Conservation (phyloP, 2,797 vertebrate species). For the Taeniopygia guttata region DNA sequence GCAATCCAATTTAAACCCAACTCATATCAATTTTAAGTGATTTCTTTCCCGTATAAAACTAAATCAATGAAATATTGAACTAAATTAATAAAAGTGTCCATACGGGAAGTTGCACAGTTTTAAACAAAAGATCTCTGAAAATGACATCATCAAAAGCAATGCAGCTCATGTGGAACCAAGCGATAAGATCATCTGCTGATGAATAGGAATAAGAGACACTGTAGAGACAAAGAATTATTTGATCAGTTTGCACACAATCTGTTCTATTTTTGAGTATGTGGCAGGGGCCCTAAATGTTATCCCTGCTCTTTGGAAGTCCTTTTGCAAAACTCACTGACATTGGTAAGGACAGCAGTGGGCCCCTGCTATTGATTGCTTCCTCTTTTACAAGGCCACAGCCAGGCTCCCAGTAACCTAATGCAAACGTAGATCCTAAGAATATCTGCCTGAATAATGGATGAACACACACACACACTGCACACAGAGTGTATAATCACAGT, state of each 20-base stretch:
- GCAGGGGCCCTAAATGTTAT: neutral
- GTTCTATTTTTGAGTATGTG: neutral
- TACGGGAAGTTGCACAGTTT: neutral
- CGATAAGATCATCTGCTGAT: neutral
- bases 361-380: neutral
- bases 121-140: neutral
- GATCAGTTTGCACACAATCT: neutral
- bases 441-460: constrained; percentile 6
- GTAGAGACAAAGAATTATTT: neutral
- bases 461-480: neutral
- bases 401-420: neutral
- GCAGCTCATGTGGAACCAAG: neutral
- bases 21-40: neutral
- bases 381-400: neutral
- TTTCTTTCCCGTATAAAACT: constrained; percentile 4
- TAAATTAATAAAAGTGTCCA: neutral
- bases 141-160: neutral
- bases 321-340: neutral
- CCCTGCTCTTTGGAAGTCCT: neutral
- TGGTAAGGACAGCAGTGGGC: neutral
- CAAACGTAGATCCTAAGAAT: neutral
- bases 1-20: constrained; percentile 12
- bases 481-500: neutral
- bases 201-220: neutral
- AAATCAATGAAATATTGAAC: constrained; percentile 9